Evolutionary conservation across 2,888 invertebrate genomes (phyloP).

Genomic region (Eristalis intricaria): DNA sequence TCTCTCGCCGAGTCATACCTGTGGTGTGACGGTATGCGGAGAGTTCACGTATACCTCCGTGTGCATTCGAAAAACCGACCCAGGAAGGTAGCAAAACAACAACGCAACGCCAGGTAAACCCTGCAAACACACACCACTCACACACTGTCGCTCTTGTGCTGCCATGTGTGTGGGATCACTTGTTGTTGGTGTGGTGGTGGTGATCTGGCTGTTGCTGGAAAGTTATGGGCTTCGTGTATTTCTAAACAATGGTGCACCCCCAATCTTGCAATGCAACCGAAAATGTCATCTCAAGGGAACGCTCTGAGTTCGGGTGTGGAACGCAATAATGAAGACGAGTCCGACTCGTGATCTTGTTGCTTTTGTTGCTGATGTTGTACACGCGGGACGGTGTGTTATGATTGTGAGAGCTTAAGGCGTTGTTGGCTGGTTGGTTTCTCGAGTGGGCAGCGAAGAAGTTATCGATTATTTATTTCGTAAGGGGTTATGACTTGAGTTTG

Average conservation of each 20-base stretch:
- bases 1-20: slow-evolving; percentile 14
- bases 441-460: slow-evolving; percentile 56
- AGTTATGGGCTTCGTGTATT: slow-evolving; percentile 49
- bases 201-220: slow-evolving; percentile 36
- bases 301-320: slow-evolving; percentile 41
- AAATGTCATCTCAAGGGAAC: slow-evolving; percentile 59
- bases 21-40: background rate
- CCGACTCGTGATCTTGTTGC: slow-evolving; percentile 56
- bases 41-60: slow-evolving; percentile 7
- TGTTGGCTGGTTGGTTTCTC: slow-evolving; percentile 25
- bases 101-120: slow-evolving; percentile 51
- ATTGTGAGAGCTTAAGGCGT: slow-evolving; percentile 55
- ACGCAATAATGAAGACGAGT: slow-evolving; percentile 56
- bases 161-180: slow-evolving; percentile 52
- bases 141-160: slow-evolving; percentile 1
- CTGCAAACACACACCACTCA: slow-evolving; percentile 22
- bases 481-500: slow-evolving; percentile 44
- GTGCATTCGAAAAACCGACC: slow-evolving; percentile 5
- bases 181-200: background rate
- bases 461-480: slow-evolving; percentile 48
- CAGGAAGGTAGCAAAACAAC: slow-evolving; percentile 45
- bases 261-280: slow-evolving; percentile 46
- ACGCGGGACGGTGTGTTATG: slow-evolving; percentile 60
- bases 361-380: slow-evolving; percentile 57
- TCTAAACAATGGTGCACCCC: slow-evolving; percentile 58